Percentiles rank a stretch among this genome's conserved stretches.
phyloP scores from a whole-genome alignment of 1,140 invertebrate genomes.

The Eulimnadia texana region DNA sequence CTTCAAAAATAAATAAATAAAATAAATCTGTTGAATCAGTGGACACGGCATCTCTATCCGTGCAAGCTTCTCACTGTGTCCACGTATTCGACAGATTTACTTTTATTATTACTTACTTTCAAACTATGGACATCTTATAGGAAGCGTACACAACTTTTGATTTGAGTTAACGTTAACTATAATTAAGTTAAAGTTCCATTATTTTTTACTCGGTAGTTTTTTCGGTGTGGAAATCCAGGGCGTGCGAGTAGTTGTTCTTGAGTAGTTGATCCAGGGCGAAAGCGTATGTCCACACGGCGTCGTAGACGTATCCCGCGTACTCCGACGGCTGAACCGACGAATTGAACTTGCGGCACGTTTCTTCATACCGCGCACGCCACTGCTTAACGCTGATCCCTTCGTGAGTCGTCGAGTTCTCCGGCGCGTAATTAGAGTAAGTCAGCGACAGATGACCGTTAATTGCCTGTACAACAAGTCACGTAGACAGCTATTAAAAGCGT shows the following conservation, averaged over 20 bases:
- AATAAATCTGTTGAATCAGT: no score
- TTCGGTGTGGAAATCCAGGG: constrained; percentile 41
- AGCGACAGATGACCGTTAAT: constrained; percentile 60
- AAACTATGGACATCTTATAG: no score
- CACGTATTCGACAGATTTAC: no score
- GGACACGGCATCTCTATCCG: no score
- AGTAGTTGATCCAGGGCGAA: constrained; percentile 49
- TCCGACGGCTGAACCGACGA: constrained; percentile 29
- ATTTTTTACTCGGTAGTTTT: constrained; percentile 36
- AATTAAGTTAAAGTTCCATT: neutral
- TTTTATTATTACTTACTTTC: no score
- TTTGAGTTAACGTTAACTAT: no score
- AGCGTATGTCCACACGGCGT: constrained; percentile 72
- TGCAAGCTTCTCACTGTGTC: no score
- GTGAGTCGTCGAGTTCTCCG: constrained; percentile 43
- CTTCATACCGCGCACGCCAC: constrained; percentile 38
- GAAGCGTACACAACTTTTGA: no score
- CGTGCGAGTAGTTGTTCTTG: constrained; percentile 38
- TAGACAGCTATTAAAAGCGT: neutral
- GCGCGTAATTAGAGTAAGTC: constrained; percentile 48
- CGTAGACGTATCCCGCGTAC: constrained; percentile 63
- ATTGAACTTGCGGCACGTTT: constrained; percentile 19
- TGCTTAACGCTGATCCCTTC: constrained; percentile 39
- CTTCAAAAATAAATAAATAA: no score
- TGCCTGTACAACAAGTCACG: constrained; percentile 32